Base-by-base conservation (phyloP, 2,888 invertebrate species). In the Nymphalis polychloros region DNA sequence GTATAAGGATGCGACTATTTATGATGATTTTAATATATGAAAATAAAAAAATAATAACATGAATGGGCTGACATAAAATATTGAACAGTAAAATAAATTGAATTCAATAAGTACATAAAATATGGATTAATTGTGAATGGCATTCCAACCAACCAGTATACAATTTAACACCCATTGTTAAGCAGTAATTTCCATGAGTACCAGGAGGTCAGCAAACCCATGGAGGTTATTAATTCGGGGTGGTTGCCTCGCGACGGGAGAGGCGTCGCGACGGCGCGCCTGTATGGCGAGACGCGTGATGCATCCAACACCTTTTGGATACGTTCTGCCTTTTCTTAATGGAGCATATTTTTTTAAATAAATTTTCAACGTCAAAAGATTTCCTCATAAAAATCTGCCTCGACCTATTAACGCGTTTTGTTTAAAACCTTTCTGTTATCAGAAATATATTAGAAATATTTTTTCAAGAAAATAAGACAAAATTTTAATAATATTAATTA, bases 181-280 rank as follows among this genome's bases (percentile, higher is more conserved):
- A 70, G 49, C 59, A 64, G 5, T n/a, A 57, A 57, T 57, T 62
- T 62, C 52, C 65, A 69, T 64, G 31, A 70, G 61, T 82, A 81
- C 78, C 73, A 78, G 75, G 79, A 79, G 86, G 83, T 85, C 83
- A 84, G 79, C 78, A 77, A 83, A 81, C 84, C 76, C 80, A 71
- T 72, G 76, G 76, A 79, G 78, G 76, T 81, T 72, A 73, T 73
- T 77, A 77, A 55, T 55, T 55, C 78, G 75, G 80, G 79, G 77
- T 70, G 77, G 84, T 81, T 83, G 83, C 81, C 81, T 75, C 83
- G 77, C 78, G 79, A 81, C 83, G 84, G 74, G 75, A 72, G 69
- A 71, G 76, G 73, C 75, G 78, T 77, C 89, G 83, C 81, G 84
- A 81, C 85, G 74, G 68, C 73, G 74, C 75, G 88, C 77, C 88